Conservation (phyloP, 2,113 vertebrate species). For the Aix galericulata region DNA sequence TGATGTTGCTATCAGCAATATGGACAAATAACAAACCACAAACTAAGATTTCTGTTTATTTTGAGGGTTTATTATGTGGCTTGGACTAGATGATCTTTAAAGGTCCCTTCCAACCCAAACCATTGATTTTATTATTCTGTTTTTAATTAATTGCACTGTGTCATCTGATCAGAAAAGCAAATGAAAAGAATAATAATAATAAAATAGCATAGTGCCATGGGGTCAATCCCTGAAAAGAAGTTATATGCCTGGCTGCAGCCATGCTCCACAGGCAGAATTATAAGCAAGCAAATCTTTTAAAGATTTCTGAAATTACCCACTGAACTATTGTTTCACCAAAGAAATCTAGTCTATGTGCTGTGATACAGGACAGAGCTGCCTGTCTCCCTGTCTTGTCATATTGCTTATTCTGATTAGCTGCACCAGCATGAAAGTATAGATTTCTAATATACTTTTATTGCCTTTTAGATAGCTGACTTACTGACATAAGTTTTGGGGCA, state of each 20-base stretch:
- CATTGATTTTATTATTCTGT: background rate
- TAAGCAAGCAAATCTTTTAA: background rate
- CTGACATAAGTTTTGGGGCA: background rate
- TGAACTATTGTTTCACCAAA: background rate
- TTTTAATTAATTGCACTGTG: background rate
- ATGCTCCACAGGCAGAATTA: background rate
- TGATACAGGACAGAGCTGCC: background rate
- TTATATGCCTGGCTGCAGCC: background rate
- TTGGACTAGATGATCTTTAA: background rate
- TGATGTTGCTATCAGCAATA: background rate
- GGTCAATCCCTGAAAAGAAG: background rate
- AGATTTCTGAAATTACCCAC: background rate
- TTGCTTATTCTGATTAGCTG: conserved; percentile 24
- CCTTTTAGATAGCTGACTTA: conserved; percentile 27
- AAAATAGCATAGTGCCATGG: background rate
- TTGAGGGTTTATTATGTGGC: background rate
- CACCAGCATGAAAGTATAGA: background rate
- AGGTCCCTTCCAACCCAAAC: background rate
- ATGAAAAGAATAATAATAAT: background rate
- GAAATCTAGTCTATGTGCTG: background rate
- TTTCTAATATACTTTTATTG: conserved; percentile 51
- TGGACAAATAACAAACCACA: background rate
- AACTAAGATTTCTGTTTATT: background rate
- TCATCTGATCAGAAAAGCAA: background rate
- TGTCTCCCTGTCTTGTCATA: background rate